Conservation (phyloP, 2,113 vertebrate species). For the Pelodiscus sinensis region DNA sequence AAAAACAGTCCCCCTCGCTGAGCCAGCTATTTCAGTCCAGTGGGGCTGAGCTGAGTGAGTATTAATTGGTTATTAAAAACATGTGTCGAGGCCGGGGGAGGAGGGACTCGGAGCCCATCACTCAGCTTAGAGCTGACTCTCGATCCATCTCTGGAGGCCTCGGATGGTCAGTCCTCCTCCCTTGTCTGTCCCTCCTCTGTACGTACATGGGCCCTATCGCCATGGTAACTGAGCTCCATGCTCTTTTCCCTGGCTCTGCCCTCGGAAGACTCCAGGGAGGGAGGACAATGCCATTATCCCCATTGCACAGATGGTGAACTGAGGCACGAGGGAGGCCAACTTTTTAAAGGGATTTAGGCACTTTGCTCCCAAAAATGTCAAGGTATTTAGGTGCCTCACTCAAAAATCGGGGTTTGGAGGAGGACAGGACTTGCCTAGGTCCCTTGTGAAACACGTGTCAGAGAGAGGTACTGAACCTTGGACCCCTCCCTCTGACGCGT, state of each 20-base stretch:
- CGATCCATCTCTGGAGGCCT: neutral
- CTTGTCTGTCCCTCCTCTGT: neutral
- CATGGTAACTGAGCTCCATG: neutral
- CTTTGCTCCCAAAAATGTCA: no score
- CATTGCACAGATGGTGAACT: neutral
- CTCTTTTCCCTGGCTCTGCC: no score
- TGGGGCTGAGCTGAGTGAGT: constrained; percentile 62
- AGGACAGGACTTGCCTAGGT: no score
- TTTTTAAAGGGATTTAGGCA: neutral
- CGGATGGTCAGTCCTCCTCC: no score
- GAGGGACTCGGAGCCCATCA: neutral
- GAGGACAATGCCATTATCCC: no score
- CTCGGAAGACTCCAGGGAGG: no score
- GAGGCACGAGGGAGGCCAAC: neutral
- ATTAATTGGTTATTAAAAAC: constrained; percentile 64
- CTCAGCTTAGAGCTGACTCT: neutral
- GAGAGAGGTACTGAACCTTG: neutral
- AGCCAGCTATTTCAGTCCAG: constrained; percentile 55
- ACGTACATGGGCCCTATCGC: neutral
- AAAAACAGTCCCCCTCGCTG: constrained; percentile 53
- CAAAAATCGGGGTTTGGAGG: no score
- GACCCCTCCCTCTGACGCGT: neutral
- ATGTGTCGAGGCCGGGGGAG: neutral
- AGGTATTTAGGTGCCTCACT: no score
- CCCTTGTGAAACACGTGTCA: neutral